Percentiles rank a stretch among this genome's conserved stretches.
phyloP scores from a whole-genome alignment of 2,888 invertebrate genomes.

The Macropis europaea region DNA sequence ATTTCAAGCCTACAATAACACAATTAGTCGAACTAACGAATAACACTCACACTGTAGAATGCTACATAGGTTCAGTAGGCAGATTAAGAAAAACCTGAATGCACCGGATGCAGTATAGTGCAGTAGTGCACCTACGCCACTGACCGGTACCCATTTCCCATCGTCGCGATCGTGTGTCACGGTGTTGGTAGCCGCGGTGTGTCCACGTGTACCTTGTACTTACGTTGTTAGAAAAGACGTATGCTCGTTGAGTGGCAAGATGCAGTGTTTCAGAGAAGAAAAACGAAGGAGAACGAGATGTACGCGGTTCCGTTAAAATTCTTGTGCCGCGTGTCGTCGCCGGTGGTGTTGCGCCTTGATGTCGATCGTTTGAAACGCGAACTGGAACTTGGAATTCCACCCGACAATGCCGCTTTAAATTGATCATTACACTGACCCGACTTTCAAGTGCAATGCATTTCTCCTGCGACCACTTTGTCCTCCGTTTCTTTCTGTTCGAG shows the following conservation, averaged over 20 bases:
- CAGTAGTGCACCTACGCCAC: no score
- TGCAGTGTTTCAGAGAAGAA: constrained; percentile 16
- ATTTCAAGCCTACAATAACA: no score
- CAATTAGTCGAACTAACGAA: no score
- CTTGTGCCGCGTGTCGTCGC: constrained; percentile 31
- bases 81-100: no score
- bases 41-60: no score
- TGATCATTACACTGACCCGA: constrained; percentile 12
- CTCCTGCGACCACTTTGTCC: background rate
- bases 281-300: background rate
- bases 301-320: constrained; percentile 36
- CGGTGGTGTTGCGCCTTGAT: constrained; percentile 28
- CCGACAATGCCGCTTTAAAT: constrained; percentile 36
- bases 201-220: constrained; percentile 42
- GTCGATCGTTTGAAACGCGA: constrained; percentile 9
- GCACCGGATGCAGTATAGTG: no score
- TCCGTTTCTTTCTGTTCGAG: background rate
- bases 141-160: constrained; percentile 21
- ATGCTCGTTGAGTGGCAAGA: constrained; percentile 25
- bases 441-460: background rate
- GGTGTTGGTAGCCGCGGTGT: constrained; percentile 14
- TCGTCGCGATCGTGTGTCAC: constrained; percentile 31
- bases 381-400: constrained; percentile 19
- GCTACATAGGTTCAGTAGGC: no score
- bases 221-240: constrained; percentile 44